These are phyloP conservation scores for Camelus bactrianus DNA, from an alignment of 2,113 vertebrate genomes.

Conservation along the genomic window DNA sequence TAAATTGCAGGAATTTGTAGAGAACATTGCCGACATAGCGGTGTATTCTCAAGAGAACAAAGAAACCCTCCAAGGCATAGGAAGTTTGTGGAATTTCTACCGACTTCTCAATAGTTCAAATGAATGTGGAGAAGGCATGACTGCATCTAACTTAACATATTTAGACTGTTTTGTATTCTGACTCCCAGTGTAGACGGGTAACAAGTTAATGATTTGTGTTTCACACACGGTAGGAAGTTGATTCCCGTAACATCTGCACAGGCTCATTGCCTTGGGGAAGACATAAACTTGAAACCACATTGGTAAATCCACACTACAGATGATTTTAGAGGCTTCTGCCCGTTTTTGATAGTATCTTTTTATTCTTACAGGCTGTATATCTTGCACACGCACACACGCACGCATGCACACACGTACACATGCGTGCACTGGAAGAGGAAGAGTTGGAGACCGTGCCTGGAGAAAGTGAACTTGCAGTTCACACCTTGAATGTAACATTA, in stretches of 20 bases:
- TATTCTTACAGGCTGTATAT: background rate
- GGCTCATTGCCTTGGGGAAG: constrained; percentile 69
- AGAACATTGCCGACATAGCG: background rate
- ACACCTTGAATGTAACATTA: constrained; percentile 12
- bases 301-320: constrained; percentile 48
- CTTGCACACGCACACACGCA: background rate
- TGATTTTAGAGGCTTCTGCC: background rate
- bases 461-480: constrained; percentile 15
- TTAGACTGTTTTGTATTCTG: constrained; percentile 70
- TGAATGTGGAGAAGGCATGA: constrained; percentile 25
- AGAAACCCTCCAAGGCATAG: background rate
- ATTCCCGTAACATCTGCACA: constrained; percentile 64
- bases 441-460: background rate
- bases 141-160: constrained; percentile 47
- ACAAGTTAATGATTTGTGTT: constrained; percentile 79
- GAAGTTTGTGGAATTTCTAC: constrained; percentile 44
- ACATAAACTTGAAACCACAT: constrained; percentile 46
- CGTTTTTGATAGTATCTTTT: background rate
- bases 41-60: constrained; percentile 49
- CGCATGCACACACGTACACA: background rate
- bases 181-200: constrained; percentile 48
- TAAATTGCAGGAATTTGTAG: background rate
- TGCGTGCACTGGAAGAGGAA: background rate
- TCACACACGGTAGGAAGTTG: constrained; percentile 65
- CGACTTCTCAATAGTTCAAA: constrained; percentile 37